Percentiles rank a stretch among this genome's conserved stretches.
These are phyloP conservation scores for Odontocerum albicorne DNA, from an alignment of 2,888 invertebrate species.

Conservation along the genomic window DNA sequence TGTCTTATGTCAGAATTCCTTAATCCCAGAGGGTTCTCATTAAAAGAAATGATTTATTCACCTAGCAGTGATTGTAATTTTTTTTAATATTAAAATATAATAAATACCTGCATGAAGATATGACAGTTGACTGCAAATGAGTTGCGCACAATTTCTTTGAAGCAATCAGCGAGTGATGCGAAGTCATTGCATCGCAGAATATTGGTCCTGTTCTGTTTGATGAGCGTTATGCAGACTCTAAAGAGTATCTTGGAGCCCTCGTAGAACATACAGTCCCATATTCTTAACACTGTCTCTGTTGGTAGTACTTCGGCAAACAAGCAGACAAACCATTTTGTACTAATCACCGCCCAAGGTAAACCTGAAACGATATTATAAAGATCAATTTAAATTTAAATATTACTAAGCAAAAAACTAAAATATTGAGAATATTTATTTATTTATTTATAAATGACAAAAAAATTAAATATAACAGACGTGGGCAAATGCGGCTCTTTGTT, in stretches of 20 bases:
- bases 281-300: slow-evolving; percentile 89
- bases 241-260: slow-evolving; percentile 94
- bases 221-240: slow-evolving; percentile 82
- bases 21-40: too few relatives aligned
- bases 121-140: slow-evolving; percentile 83
- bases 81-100: neutral
- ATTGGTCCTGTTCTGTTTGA: slow-evolving; percentile 69
- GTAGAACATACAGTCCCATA: slow-evolving; percentile 95
- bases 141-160: slow-evolving; percentile 79
- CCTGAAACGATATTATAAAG: too few relatives aligned
- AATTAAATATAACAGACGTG: too few relatives aligned
- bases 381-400: too few relatives aligned
- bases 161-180: slow-evolving; percentile 76
- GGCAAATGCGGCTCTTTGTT: too few relatives aligned
- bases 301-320: slow-evolving; percentile 92
- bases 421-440: too few relatives aligned
- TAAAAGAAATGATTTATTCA: neutral
- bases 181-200: slow-evolving; percentile 81
- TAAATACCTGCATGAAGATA: slow-evolving; percentile 77
- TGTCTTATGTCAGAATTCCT: too few relatives aligned
- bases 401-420: too few relatives aligned
- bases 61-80: neutral
- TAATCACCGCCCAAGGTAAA: slow-evolving; percentile 87
- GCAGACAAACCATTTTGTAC: slow-evolving; percentile 96
- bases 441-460: too few relatives aligned